Evolutionary conservation across 1,140 invertebrate species (phyloP), one percentile per base, ranked within the genome.

Genomic region (Drosophila truncata): DNA sequence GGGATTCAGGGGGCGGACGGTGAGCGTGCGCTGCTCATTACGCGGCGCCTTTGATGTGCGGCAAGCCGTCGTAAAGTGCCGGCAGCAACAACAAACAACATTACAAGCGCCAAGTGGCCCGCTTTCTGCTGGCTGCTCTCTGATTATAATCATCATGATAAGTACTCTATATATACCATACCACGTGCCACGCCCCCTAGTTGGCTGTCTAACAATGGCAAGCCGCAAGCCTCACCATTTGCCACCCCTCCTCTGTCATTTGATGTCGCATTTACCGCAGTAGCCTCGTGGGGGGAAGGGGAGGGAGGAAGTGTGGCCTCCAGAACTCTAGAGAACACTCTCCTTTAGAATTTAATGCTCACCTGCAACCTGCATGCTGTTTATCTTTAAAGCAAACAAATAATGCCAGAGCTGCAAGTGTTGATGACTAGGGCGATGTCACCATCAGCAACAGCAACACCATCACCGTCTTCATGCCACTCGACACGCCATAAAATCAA

Each of bases 1-100:
- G 27, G 18, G 18, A 23, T 50, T 10, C 13, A 23, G 29, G 14
- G 16, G 35, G 13, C 27, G 8, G 39, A 6, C 18, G 20, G 39
- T 29, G 35, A 73, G 82, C 78, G 78, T 86, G 82, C 80, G 84
- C 73, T 88, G 84, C 85, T 87, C 83, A 87, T 87, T 87, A 88
- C 81, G 84, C 84, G 85, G 85, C 78, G 84, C 84, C 84, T 88
- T 88, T 88, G 84, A 88, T 88, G 84, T 88, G 80, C 84, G 80
- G 77, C 84, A 88, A 90, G 77, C 80, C 81, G 80, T 80, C 84
- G 76, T 78, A 88, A 87, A 87, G 80, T 80, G 85, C 85, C 85
- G 79, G 41, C 75, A 61, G 55, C 75, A 70, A 52, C 73, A 70
- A 78, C 74, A 78, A 71, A 84, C 85, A 88, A 83, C 84, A 80